Conservation (phyloP, 2,888 invertebrate species). For the Hoplodrina ambigua region DNA sequence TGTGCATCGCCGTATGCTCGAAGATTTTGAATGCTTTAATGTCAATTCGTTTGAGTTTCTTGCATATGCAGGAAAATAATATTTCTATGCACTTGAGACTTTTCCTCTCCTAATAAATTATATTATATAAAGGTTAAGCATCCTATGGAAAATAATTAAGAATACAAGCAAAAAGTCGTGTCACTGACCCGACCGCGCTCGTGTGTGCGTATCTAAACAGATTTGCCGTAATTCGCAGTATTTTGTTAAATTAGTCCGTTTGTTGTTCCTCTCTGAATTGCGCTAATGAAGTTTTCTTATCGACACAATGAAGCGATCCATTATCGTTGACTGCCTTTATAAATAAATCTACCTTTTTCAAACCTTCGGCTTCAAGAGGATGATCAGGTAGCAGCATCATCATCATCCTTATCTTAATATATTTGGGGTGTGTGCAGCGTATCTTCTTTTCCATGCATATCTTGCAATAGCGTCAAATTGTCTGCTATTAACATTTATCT, state of each 20-base stretch:
- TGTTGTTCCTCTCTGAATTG: constrained; percentile 56
- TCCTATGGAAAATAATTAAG: not conserved
- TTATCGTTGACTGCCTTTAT: constrained; percentile 38
- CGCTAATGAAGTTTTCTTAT: constrained; percentile 60
- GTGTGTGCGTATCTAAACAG: constrained; percentile 36
- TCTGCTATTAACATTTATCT: too few species aligned
- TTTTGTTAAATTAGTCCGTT: constrained; percentile 62
- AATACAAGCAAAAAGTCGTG: constrained; percentile 8
- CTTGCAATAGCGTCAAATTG: not conserved
- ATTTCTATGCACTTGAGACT: too few species aligned
- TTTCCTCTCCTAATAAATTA: too few species aligned
- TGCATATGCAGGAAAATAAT: not conserved
- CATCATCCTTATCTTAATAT: not conserved
- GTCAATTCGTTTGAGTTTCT: not conserved
- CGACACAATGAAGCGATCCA: constrained; percentile 41
- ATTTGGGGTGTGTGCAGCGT: not conserved
- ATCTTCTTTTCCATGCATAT: not conserved
- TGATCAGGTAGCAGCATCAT: not conserved
- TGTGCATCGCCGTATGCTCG: not conserved
- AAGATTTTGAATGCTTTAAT: not conserved
- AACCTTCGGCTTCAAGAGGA: not conserved
- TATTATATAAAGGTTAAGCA: too few species aligned
- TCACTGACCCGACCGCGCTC: constrained; percentile 6
- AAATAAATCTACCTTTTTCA: constrained; percentile 16
- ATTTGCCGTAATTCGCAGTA: constrained; percentile 51